Evolutionary conservation across 35 echinoderm and acorn worm genomes (phyloP).

Genomic region (Heliocidaris tuberculata): DNA sequence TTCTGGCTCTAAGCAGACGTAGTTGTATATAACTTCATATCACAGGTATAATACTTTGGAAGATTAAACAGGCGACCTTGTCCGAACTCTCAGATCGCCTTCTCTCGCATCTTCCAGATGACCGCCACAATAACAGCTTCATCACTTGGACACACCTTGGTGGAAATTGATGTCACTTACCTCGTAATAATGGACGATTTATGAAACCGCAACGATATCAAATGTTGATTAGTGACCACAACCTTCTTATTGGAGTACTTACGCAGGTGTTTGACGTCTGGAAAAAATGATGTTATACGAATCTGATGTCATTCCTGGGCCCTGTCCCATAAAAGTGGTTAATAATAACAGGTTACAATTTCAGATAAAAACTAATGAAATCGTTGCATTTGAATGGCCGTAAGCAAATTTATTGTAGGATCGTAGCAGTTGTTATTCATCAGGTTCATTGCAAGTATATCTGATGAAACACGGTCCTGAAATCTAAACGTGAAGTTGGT

Average conservation of each 20-base stretch:
- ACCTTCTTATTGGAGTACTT: background rate
- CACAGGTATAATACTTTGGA: too few species aligned
- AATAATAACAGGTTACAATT: too few species aligned
- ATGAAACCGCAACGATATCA: background rate
- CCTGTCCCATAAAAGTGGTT: too few species aligned
- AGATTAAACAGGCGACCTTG: too few species aligned
- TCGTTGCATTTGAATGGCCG: too few species aligned
- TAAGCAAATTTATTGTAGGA: too few species aligned
- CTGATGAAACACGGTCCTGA: background rate
- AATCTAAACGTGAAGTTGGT: background rate
- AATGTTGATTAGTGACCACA: background rate
- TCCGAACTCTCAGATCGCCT: background rate
- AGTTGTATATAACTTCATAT: too few species aligned
- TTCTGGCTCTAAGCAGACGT: too few species aligned
- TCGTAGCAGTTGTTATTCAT: too few species aligned
- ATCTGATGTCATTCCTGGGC: background rate
- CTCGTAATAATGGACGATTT: background rate
- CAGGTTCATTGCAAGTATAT: too few species aligned
- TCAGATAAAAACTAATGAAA: too few species aligned
- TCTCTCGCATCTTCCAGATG: background rate
- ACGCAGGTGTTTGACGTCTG: background rate
- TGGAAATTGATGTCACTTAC: background rate
- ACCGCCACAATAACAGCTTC: background rate
- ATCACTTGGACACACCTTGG: background rate
- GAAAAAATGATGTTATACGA: background rate